These are phyloP conservation scores for Apamea crenata DNA, from an alignment of 2,888 invertebrate species.

Conservation along the genomic window DNA sequence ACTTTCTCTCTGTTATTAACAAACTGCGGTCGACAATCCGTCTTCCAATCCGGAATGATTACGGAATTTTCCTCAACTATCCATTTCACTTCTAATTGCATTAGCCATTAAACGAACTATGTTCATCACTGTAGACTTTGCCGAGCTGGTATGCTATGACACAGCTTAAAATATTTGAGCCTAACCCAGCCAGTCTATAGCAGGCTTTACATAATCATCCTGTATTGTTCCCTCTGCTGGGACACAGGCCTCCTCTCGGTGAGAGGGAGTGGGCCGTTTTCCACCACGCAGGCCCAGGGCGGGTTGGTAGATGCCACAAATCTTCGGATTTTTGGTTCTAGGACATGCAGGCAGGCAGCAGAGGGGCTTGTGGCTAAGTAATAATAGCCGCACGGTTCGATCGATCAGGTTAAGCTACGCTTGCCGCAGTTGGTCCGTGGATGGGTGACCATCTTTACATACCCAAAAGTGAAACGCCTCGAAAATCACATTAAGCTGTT, in stretches of 20 bases:
- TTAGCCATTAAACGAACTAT: background rate
- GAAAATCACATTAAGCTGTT: too few relatives aligned
- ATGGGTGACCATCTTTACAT: too few relatives aligned
- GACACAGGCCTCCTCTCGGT: too few relatives aligned
- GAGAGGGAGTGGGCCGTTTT: too few relatives aligned
- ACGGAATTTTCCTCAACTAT: slow-evolving; percentile 13
- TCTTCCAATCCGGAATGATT: background rate
- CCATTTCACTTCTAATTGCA: background rate
- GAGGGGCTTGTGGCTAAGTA: too few relatives aligned
- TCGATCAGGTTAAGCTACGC: too few relatives aligned
- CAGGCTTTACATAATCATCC: background rate
- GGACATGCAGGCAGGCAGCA: background rate
- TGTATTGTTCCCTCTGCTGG: background rate
- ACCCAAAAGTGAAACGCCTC: too few relatives aligned
- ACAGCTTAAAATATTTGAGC: background rate
- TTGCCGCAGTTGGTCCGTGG: too few relatives aligned
- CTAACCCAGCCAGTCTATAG: background rate
- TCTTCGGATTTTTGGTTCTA: background rate
- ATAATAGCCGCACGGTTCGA: too few relatives aligned
- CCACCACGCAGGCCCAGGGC: too few relatives aligned
- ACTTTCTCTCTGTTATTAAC: background rate
- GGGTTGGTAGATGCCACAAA: background rate
- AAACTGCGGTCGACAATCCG: background rate
- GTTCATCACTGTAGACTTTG: background rate
- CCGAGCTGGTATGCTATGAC: background rate